Base-by-base conservation (phyloP, 2,888 invertebrate species). In the Blastobasis lacticolella region DNA sequence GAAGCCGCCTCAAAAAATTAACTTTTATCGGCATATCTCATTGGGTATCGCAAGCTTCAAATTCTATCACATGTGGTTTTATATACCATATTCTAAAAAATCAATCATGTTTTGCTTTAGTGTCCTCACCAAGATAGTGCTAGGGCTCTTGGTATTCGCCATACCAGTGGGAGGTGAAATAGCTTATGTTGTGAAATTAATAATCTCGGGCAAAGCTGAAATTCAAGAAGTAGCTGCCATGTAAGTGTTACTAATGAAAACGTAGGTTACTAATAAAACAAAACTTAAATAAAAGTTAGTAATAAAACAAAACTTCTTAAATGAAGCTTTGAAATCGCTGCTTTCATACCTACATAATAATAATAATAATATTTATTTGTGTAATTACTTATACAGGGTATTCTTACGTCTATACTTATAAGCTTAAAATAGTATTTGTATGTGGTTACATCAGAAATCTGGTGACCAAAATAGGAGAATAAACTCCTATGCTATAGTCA, bases 141-240 rank as follows among this genome's bases (percentile, higher is more conserved):
- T 71, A 10, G 69, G 63, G 1, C 23, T 66, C 6, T 48, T 65
- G 0, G 54, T 65, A 10, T 78, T 71, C 48, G 46, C 67, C 41
- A 51, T 79, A 52, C 72, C 78, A 4, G 64, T 68, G 6, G 51
- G 51, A n/a, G 63, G 60, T 4, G 79, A 81, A 59, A 48, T 71
- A 1, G 44, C 67, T 40, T 78, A 73, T 55, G 54, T 72, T 44
- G 54, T 73, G 40, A 68, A 64, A 40, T 56, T 74, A 44, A 54
- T 75, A 8, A 41, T 56, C n/a, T 64, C 70, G 2, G 71, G 69
- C 4, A 57, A 69, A 38, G 65, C 64, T 43, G 66, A 73, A 51
- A 67, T 81, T 54, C 70, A 75, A 51, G 71, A 71, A 55, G 64
- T 73, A 2, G 73, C 71, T 52, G 66, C 70, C 4, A 69, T 70